Percentiles rank a stretch among this genome's conserved stretches.
Conservation (phyloP, 2,113 vertebrate genomes). For the Aspiorhynchus laticeps region DNA sequence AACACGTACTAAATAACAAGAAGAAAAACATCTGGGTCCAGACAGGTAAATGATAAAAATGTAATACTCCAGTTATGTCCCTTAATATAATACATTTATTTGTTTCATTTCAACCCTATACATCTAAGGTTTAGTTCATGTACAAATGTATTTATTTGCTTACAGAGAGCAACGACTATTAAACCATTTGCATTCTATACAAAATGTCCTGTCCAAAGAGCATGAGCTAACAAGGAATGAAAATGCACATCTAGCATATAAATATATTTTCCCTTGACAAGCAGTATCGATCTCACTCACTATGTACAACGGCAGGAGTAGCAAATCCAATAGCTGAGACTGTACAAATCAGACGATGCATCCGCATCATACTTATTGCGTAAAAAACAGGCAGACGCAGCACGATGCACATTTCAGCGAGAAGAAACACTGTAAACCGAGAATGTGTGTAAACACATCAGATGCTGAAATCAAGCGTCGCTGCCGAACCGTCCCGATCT, state of each 20-base stretch:
- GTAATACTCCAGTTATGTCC: slow-evolving; percentile 70
- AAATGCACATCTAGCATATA: slow-evolving; percentile 54
- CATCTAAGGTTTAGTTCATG: slow-evolving; percentile 50
- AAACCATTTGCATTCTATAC: slow-evolving; percentile 66
- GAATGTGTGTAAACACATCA: slow-evolving; percentile 66
- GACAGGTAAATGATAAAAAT: slow-evolving; percentile 52
- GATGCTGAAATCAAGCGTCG: slow-evolving; percentile 30
- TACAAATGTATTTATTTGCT: slow-evolving; percentile 62
- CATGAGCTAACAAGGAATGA: slow-evolving; percentile 54
- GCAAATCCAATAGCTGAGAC: slow-evolving; percentile 30
- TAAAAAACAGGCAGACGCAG: slow-evolving; percentile 45
- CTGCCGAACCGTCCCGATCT: background rate
- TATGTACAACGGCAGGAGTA: slow-evolving; percentile 57
- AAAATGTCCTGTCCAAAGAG: slow-evolving; percentile 55
- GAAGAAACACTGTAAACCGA: slow-evolving; percentile 73
- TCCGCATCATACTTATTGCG: slow-evolving; percentile 57
- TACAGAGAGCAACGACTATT: slow-evolving; percentile 56
- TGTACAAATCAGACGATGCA: slow-evolving; percentile 46
- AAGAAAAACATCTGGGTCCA: slow-evolving; percentile 38
- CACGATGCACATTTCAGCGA: slow-evolving; percentile 49
- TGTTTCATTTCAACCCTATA: slow-evolving; percentile 27
- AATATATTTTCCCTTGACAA: slow-evolving; percentile 56
- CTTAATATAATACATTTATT: slow-evolving; percentile 51
- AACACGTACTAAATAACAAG: slow-evolving; percentile 59
- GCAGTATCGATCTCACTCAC: slow-evolving; percentile 30